These are phyloP conservation scores for Zoroaster sp. DNA, from an alignment of 53 echinoderm and acorn worm genomes.

Conservation along the genomic window DNA sequence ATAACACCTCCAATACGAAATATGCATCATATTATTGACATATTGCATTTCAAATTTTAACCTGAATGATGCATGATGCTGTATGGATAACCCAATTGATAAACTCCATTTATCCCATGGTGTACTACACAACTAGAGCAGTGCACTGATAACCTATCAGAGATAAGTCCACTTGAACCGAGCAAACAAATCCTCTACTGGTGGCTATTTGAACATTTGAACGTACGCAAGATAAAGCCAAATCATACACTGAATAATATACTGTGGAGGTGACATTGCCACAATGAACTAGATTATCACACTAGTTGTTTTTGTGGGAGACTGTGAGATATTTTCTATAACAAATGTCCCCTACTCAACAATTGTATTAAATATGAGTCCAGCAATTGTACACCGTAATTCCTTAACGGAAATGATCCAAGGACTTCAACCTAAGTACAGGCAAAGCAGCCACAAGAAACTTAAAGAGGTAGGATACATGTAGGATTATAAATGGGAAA, in stretches of 20 bases:
- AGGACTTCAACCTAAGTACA: not conserved
- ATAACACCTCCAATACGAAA: not conserved
- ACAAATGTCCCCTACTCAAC: not conserved
- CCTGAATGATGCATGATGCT: slow-evolving; percentile 25
- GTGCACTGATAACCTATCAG: not conserved
- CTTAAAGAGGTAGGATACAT: not conserved
- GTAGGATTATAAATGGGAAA: too few relatives aligned
- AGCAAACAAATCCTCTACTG: slow-evolving; percentile 21
- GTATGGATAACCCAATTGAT: slow-evolving; percentile 29
- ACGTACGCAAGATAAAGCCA: not conserved
- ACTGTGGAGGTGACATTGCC: not conserved
- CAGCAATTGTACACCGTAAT: slow-evolving; percentile 9
- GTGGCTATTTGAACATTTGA: not conserved
- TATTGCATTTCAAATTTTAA: not conserved
- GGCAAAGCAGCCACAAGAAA: slow-evolving; percentile 16
- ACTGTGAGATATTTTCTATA: not conserved
- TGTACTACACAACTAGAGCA: slow-evolving; percentile 1
- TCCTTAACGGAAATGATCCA: not conserved
- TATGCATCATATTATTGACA: not conserved
- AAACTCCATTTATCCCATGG: not conserved
- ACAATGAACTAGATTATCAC: not conserved
- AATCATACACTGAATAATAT: slow-evolving; percentile 3
- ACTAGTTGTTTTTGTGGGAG: not conserved
- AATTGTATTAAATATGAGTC: slow-evolving; percentile 18
- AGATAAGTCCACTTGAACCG: slow-evolving; percentile 20